Evolutionary conservation across 2,888 invertebrate species (phyloP), one percentile per base, ranked within the genome.

Genomic region (Folsomia candida): DNA sequence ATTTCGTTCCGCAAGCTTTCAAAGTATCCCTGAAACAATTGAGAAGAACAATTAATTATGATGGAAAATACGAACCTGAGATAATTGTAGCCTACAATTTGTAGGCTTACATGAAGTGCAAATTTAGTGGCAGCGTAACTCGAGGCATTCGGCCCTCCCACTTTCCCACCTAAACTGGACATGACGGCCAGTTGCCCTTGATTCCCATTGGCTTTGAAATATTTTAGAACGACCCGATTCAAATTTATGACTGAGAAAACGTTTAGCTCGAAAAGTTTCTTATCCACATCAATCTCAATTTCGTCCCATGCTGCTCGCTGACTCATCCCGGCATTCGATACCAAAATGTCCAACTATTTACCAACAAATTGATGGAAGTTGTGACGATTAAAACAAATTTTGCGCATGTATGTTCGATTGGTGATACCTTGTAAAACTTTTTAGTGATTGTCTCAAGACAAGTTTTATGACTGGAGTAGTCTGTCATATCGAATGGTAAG

Each of bases 271-370:
- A 93, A 90, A 80, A 92, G 84, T 72, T 90, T 87, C 60, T 85
- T 85, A 82, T 94, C 93, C 0, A 93, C 92, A 54, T 85, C 82
- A 1, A 90, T 74, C 1, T 89, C 87, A 59, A 90, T 91, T 1
- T 88, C 85, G 73, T 89, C 88, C 89, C 90, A 92, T 24, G 82
- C 79, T 0, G 90, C 90, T 74, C 92, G 85, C 82, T 93, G 93
- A 6, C 91, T 90, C 68, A 91, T 84, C 0, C 92, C 93, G 1
- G 92, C 92, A 84, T 93, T 93, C 81, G 91, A 91, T 0, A 93
- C 87, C 51, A 93, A 84, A 69, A 93, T 87, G 81, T 93, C 91
- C 58, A 93, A 83, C 84, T 87, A 82, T 11, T 61, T 4, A 22
- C 25, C 26, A n/a, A n/a, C n/a, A n/a, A n/a, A n/a, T n/a, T n/a